A percentile compares a stretch with the other conserved stretches of the same genome.
These are phyloP conservation scores for Diarsia dahlii DNA, from an alignment of 2,888 invertebrate genomes.

Conservation along the genomic window DNA sequence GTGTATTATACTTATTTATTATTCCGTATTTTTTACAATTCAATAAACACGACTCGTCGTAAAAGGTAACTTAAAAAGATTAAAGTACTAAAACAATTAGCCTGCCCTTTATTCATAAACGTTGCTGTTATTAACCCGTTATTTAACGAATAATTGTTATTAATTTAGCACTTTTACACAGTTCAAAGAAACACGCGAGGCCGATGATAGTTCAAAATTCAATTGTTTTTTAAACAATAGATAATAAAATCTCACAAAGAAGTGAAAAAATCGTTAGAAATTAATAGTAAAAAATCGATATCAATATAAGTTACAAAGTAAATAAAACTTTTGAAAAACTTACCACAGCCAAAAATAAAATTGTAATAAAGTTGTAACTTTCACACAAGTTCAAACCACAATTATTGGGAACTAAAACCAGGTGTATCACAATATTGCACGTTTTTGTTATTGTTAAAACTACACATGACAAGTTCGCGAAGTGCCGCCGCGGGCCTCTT, in stretches of 20 bases:
- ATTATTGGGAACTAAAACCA: slow-evolving; percentile 15
- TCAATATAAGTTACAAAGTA: not conserved
- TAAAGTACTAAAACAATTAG: slow-evolving; percentile 8
- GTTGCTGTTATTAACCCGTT: not conserved
- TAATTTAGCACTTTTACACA: slow-evolving; percentile 1
- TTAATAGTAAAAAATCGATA: not conserved
- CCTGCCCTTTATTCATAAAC: not conserved
- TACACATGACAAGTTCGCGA: slow-evolving; percentile 39
- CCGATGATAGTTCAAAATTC: not conserved
- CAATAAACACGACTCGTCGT: slow-evolving; percentile 13
- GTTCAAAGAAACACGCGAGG: slow-evolving; percentile 9
- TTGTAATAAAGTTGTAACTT: not conserved
- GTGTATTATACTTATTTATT: slow-evolving; percentile 9
- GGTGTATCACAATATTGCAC: slow-evolving; percentile 27
- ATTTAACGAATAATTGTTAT: slow-evolving; percentile 12
- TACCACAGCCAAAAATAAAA: slow-evolving; percentile 14
- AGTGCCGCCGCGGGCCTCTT: not conserved
- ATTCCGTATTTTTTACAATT: not conserved
- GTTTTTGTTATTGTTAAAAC: slow-evolving; percentile 27
- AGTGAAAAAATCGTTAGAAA: too few species aligned
- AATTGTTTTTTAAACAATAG: not conserved
- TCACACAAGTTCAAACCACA: slow-evolving; percentile 25
- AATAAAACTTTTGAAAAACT: slow-evolving; percentile 22
- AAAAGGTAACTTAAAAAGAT: slow-evolving; percentile 5
- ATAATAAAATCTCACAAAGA: not conserved